phyloP scores from a whole-genome alignment of 1,140 invertebrate genomes.

The Drosophila triauraria region DNA sequence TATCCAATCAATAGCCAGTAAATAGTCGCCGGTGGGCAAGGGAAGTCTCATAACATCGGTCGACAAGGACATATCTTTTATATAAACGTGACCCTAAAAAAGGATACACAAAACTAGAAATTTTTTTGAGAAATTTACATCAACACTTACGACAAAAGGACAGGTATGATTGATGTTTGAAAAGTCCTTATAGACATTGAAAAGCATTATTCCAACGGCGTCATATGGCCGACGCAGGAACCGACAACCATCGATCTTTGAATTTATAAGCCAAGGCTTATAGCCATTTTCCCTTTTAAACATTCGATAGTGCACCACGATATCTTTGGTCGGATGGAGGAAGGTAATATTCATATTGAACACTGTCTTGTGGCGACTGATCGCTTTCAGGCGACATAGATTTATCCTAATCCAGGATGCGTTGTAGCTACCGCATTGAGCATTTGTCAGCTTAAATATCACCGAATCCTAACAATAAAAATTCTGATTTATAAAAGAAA shows the following conservation, averaged over 20 bases:
- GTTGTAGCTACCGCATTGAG: slow-evolving; percentile 13
- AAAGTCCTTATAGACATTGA: slow-evolving; percentile 21
- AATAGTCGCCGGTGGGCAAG: slow-evolving; percentile 8
- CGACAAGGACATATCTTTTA: slow-evolving; percentile 19
- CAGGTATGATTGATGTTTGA: slow-evolving; percentile 31
- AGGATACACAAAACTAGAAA: background rate
- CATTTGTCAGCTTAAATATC: slow-evolving; percentile 27
- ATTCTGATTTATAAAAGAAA: background rate
- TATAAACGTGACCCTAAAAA: slow-evolving; percentile 9
- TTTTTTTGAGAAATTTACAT: background rate
- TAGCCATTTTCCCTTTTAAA: slow-evolving; percentile 27
- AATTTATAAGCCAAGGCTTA: slow-evolving; percentile 18
- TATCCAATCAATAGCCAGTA: slow-evolving; percentile 17
- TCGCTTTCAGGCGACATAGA: slow-evolving; percentile 21
- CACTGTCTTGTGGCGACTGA: slow-evolving; percentile 12
- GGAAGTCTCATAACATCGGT: slow-evolving; percentile 13
- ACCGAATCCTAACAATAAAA: slow-evolving; percentile 1
- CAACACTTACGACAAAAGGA: slow-evolving; percentile 12
- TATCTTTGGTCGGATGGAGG: slow-evolving; percentile 4
- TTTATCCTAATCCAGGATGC: slow-evolving; percentile 21
- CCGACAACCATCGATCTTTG: slow-evolving; percentile 8
- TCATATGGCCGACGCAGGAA: slow-evolving; percentile 15
- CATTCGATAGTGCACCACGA: slow-evolving; percentile 1
- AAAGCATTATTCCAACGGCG: slow-evolving; percentile 14
- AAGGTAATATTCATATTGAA: slow-evolving; percentile 23